A percentile compares a stretch with the other conserved stretches of the same genome.
phyloP scores from a whole-genome alignment of 1,140 invertebrate species.

The Centruroides vittatus region DNA sequence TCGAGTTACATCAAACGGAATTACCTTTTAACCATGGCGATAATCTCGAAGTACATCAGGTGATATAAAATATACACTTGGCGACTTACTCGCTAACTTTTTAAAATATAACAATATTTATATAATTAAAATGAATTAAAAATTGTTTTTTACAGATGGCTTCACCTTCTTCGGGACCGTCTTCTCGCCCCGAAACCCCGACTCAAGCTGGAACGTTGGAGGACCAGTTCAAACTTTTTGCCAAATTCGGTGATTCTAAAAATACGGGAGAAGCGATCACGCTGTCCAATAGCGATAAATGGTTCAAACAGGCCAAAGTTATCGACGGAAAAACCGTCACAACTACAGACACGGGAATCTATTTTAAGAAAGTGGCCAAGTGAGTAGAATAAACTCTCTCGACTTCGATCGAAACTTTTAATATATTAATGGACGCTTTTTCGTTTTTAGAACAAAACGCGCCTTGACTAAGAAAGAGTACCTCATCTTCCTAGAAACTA shows the following conservation, averaged over 20 bases:
- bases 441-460: slow-evolving; percentile 18
- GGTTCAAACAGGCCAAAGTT: slow-evolving; percentile 90
- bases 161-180: too few species aligned
- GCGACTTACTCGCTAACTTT: too few species aligned
- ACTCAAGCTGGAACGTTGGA: slow-evolving; percentile 19
- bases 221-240: slow-evolving; percentile 48
- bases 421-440: too few species aligned
- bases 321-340: slow-evolving; percentile 70
- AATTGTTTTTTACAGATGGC: too few species aligned
- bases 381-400: slow-evolving; percentile 24
- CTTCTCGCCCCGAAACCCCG: too few species aligned
- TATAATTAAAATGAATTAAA: too few species aligned
- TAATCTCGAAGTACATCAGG: too few species aligned
- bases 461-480: slow-evolving; percentile 45
- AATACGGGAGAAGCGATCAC: slow-evolving; percentile 74
- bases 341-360: slow-evolving; percentile 65
- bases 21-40: too few species aligned
- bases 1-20: too few species aligned
- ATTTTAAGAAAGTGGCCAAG: slow-evolving; percentile 71
- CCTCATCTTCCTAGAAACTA: slow-evolving; percentile 61
- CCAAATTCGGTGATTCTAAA: slow-evolving; percentile 75
- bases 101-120: too few species aligned
- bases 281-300: slow-evolving; percentile 78
- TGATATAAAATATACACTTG: too few species aligned
- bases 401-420: too few species aligned